A percentile compares a stretch with the other conserved stretches of the same genome.
These are phyloP conservation scores for Equus quagga DNA, from an alignment of 2,113 vertebrate species.

Conservation along the genomic window DNA sequence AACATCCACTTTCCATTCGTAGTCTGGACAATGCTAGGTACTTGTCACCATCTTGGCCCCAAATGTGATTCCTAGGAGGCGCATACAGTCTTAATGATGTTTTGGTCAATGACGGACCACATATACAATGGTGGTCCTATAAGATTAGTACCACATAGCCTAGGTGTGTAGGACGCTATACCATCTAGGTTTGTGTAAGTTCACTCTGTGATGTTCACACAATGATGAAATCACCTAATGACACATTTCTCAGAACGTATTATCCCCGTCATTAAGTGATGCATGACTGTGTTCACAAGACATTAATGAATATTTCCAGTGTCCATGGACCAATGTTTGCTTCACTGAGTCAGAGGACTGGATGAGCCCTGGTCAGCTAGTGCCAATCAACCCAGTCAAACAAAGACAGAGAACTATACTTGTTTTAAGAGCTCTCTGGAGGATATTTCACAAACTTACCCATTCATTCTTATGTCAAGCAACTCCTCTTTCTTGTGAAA, in stretches of 20 bases:
- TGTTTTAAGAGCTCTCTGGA: slow-evolving; percentile 22
- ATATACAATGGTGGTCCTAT: too few species aligned
- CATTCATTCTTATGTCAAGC: background rate
- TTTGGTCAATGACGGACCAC: too few species aligned
- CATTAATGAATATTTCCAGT: slow-evolving; percentile 35
- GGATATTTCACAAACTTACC: slow-evolving; percentile 27
- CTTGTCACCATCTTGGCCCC: slow-evolving; percentile 55
- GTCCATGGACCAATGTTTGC: background rate
- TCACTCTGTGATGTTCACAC: too few species aligned
- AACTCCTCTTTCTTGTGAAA: background rate
- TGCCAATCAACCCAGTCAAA: background rate
- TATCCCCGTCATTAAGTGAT: too few species aligned
- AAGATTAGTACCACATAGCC: too few species aligned
- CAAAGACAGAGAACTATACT: background rate
- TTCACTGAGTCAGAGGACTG: slow-evolving; percentile 17
- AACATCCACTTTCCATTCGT: background rate
- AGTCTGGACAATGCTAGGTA: slow-evolving; percentile 28
- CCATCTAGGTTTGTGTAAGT: too few species aligned
- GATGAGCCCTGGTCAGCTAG: background rate
- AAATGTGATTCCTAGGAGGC: background rate
- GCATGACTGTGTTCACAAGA: background rate
- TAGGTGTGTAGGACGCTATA: too few species aligned
- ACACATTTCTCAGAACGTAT: too few species aligned
- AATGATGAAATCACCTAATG: too few species aligned
- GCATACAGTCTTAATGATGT: too few species aligned